A percentile compares a stretch with the other conserved stretches of the same genome.
Conservation (phyloP, 2,797 vertebrate species). For the Cynopterus sphinx region DNA sequence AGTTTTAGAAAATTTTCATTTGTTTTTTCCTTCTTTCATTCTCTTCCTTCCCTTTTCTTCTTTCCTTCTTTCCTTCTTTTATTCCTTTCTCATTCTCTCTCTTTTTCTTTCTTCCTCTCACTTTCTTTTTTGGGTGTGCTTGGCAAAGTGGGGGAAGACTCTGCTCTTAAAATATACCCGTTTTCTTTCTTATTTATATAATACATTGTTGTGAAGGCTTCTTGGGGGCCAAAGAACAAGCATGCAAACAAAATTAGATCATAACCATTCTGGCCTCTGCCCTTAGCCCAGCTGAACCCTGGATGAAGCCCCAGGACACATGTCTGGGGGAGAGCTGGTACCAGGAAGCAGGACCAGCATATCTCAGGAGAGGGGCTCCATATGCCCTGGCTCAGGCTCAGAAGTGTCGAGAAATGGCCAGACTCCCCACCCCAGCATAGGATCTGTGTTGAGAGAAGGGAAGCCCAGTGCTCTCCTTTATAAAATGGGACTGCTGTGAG, state of each 20-base stretch:
- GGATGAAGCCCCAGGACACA: neutral
- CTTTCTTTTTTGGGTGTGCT: neutral
- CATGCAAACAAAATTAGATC: neutral
- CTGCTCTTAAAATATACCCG: neutral
- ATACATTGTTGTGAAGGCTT: neutral
- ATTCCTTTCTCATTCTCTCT: neutral
- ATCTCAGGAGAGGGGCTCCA: rapidly evolving
- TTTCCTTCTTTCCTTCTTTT: too few relatives aligned
- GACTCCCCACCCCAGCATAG: neutral
- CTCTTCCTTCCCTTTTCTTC: too few relatives aligned
- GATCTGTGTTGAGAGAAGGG: neutral
- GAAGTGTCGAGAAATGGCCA: neutral
- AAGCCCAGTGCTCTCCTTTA: neutral
- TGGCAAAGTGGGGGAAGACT: neutral
- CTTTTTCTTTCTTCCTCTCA: neutral
- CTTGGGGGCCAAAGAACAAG: neutral
- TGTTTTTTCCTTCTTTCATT: neutral
- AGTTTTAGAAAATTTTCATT: neutral
- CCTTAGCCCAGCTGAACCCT: neutral
- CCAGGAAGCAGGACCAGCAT: neutral
- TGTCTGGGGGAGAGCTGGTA: neutral
- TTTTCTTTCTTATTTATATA: neutral
- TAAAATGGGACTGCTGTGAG: neutral
- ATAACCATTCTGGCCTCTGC: neutral
- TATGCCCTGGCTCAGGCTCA: neutral